Conservation (phyloP, 2,797 vertebrate species). For the Vipera latastei region DNA sequence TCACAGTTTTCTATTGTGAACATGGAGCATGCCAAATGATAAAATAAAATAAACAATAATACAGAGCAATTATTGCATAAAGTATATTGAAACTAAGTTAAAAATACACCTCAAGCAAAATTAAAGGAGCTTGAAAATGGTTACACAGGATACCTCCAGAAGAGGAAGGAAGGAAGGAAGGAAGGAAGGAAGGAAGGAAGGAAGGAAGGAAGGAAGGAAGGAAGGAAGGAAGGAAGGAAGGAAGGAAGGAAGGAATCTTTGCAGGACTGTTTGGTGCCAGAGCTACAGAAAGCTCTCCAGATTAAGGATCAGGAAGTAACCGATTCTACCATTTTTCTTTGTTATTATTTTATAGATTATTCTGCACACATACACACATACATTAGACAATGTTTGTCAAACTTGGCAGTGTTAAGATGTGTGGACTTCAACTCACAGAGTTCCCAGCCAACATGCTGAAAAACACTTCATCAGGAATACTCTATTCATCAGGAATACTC, state of each 20-base stretch:
- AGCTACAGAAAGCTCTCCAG: not conserved
- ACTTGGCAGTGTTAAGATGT: not conserved
- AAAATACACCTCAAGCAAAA: not conserved
- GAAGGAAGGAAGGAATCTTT: not conserved
- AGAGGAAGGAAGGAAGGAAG: accelerated
- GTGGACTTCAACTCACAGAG: not conserved
- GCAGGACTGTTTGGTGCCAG: not conserved
- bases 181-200: not conserved
- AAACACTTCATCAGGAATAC: not conserved
- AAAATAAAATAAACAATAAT: not conserved
- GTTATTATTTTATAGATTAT: not conserved
- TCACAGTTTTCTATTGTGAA: not conserved
- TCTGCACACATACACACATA: not conserved
- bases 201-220: not conserved
- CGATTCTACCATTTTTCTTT: not conserved
- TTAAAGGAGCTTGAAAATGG: not conserved
- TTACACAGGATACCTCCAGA: not conserved
- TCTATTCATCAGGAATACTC: too few relatives aligned
- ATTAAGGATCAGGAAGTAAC: not conserved
- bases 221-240: too few relatives aligned
- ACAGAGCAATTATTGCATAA: not conserved
- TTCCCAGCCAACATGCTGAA: not conserved
- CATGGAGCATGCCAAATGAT: not conserved
- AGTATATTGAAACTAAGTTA: not conserved
- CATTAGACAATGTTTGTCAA: not conserved